Evolutionary conservation across 2,797 vertebrate genomes (phyloP), one percentile per base, ranked within the genome.

Genomic region (Myoxocephalus aenaeus): DNA sequence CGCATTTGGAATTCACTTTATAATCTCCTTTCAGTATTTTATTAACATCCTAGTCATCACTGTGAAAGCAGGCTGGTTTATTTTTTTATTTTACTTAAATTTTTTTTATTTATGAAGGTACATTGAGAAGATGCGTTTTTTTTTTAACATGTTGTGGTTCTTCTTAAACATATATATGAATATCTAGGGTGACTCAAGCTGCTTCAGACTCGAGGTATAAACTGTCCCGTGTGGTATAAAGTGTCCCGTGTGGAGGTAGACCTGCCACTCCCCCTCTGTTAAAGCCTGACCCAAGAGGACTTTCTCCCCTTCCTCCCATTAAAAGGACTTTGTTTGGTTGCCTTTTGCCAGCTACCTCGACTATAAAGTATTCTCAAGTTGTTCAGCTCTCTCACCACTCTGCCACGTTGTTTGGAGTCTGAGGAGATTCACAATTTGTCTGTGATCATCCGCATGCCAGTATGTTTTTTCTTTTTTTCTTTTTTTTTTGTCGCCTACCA

Each of bases 341-440:
- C 86, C 94, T 95, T 90, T 92, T 92, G 94, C 95, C 96, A 97
- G 96, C 97, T 98, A 98, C 97, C 97, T 98, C 97, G 96, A 96
- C 96, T 95, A 89, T 94, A 94, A 95, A 96, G 96, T 96, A 94
- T 97, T 96, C 92, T 92, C 86, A 89, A 89, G 85, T 90, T 89
- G 83, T 79, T 87, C 84, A 58, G 65, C 83, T 92, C 87, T 87
- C 78, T 85, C 84, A 58, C 83, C 87, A 87, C 90, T 88, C 89
- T 88, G 87, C 91, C 86, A 84, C 90, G 34, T 74, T 82, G 61
- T 76, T 75, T 74, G 65, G 82, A 88, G 88, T 86, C 83, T 67
- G 79, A 75, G 77, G 74, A 83, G 69, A 81, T 80, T 81, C 75
- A 76, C 76, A 69, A 46, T 70, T 75, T 73, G 71, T 75, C 71